Evolutionary conservation across 2,113 vertebrate species (phyloP), one percentile per base, ranked within the genome.

Genomic region (Montifringilla adamsi): DNA sequence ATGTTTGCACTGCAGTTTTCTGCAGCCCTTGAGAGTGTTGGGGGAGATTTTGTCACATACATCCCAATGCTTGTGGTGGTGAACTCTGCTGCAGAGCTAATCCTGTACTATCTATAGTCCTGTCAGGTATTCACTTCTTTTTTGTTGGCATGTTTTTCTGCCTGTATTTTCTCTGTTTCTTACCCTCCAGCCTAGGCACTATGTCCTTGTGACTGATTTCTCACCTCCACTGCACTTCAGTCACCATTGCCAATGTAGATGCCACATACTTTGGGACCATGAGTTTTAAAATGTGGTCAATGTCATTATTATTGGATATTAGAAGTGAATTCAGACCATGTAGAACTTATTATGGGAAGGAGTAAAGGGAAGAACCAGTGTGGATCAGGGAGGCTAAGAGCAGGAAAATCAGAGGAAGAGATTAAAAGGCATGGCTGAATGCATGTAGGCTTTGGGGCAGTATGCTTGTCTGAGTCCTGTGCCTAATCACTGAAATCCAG

Each of bases 381-480:
- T 30, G 20, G 31, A n/a, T 59, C 22, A 37, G 52, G 43, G 9
- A 60, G 17, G 5, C 35, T 24, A 63, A 49, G 35, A 66, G 30
- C 1, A 52, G 30, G 31, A 92, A 81, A 88, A 68, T 39, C 58
- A 72, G n/a, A 75, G n/a, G 6, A 90, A 7, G 13, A 27, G 11
- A 11, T 31, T 62, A 67, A 67, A 58, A 39, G n/a, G 30, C 46
- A 55, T 0, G 2, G 8, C 10, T 85, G n/a, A 4, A 33, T 9
- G 33, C 46, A 79, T 30, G 8, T 24, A 35, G 41, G 18, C 46
- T 78, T 18, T 24, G 0, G 1, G 18, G 20, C 44, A 26, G 27
- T 37, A 2, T 20, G 6, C 4, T 86, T 52, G 19, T 31, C 50
- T 0, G 3, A 58, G 6, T 22, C 14, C 31, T 41, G 14, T 41